Evolutionary conservation across 2,888 invertebrate genomes (phyloP), one percentile per base, ranked within the genome.

Genomic region (Erebia palarica): DNA sequence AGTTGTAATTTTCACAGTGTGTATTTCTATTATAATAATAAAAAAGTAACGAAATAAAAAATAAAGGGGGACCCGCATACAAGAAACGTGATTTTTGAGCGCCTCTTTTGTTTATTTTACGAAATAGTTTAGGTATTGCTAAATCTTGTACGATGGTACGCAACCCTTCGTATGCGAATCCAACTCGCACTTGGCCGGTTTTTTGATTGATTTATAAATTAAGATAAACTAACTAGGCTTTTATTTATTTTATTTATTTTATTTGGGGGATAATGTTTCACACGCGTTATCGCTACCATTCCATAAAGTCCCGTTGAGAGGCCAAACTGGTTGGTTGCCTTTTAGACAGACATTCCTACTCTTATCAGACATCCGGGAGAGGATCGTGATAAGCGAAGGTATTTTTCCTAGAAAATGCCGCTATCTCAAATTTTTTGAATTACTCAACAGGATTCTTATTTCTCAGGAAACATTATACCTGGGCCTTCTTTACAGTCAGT

Each of bases 321-420:
- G 78, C 78, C 51, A 59, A 76, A 79, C 78, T 70, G 72, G 78
- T 78, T 75, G 58, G 49, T 55, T 42, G 14, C 36, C 75, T 80
- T 75, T 78, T 76, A 74, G 10, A 1, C 10, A 53, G 53, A 16
- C 9, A 51, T 44, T 49, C 47, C 21, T 49, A 3, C 36, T 65
- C 49, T 77, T 80, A 76, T 80, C 77, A 73, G 9, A 68, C 73
- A 76, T 76, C 77, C 75, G 75, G 78, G 75, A 74, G 55, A 27
- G 49, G 16, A 68, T 65, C 65, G 53, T 49, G 73, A 69, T 69
- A 71, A 71, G 63, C 61, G 59, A 21, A 3, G 57, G 63, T 36
- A 5, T 14, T 49, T 65, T 65, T 53, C 16, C 16, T 53, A 49
- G n/a, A 42, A 59, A 59, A 53, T 44, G 16, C 63, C 21, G 21